These are phyloP conservation scores for Andrena bucephala DNA, from an alignment of 2,888 invertebrate genomes.

Conservation along the genomic window DNA sequence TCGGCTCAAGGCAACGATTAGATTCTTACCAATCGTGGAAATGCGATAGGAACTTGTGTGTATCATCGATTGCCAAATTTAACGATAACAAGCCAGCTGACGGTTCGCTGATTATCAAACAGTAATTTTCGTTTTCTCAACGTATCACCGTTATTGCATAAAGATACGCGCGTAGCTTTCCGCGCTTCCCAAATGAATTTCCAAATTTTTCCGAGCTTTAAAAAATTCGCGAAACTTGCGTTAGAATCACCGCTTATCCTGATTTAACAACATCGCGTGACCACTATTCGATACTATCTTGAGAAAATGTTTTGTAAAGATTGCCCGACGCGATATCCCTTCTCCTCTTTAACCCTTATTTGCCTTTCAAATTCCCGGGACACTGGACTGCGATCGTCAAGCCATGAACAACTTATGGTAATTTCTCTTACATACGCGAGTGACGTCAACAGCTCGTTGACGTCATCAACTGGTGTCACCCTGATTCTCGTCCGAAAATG, in stretches of 20 bases:
- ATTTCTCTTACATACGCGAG: slow-evolving; percentile 24
- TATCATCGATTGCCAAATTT: slow-evolving; percentile 9
- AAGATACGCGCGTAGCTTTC: neutral
- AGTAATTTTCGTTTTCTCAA: slow-evolving; percentile 16
- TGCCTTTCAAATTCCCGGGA: slow-evolving; percentile 48
- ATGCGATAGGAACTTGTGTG: neutral
- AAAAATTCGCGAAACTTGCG: neutral
- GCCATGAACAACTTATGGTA: slow-evolving; percentile 35
- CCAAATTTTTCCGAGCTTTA: no score
- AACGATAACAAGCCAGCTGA: neutral
- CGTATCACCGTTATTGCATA: neutral
- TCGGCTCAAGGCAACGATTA: slow-evolving; percentile 31
- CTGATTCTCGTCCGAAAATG: neutral
- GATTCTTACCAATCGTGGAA: neutral
- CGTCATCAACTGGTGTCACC: slow-evolving; percentile 29
- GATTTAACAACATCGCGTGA: slow-evolving; percentile 20
- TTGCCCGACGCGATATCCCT: slow-evolving; percentile 5
- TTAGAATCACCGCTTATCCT: slow-evolving; percentile 18
- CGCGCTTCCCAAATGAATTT: neutral
- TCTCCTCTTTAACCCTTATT: slow-evolving; percentile 42
- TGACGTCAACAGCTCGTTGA: slow-evolving; percentile 29
- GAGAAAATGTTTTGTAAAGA: slow-evolving; percentile 9
- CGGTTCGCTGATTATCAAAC: slow-evolving; percentile 7
- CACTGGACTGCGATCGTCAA: neutral
- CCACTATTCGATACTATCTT: slow-evolving; percentile 16